Evolutionary conservation across 2,888 invertebrate genomes (phyloP), one percentile per base, ranked within the genome.

Genomic region (Imbricaverruca yamaguchii): DNA sequence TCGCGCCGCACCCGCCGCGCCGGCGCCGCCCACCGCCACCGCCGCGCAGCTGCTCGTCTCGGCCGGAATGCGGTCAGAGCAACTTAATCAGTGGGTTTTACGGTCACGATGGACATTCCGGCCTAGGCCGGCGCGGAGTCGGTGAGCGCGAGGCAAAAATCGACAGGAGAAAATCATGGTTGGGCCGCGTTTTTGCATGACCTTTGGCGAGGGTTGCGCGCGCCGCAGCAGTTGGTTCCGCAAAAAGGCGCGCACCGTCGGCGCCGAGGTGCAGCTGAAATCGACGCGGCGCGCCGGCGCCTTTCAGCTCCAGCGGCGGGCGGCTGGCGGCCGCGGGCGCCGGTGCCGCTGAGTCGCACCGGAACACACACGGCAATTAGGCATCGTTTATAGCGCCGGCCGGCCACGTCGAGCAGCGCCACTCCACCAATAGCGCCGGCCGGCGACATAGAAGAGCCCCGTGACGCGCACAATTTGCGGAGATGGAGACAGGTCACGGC

Each of bases 21-120:
- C 13, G 39, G 39, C 25, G 13, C 15, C 6, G 15, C 39, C 74
- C 11, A 18, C 53, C 74, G 74, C 39, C 39, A 4, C 39, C 39
- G 39, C 39, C 39, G 39, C 39, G 18, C 74, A 74, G 74, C 74
- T 74, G 74, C 53, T 13, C 74, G 18, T 11, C 25, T 25, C 69
- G 69, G 15, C 9, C 74, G 74, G 74, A 74, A 74, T 74, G 74
- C 74, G 55, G 53, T 12, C 74, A 53, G 39, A 39, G 55, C 74
- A 53, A 74, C 74, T 74, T 74, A 74, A 74, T 74, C 74, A 74
- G 23, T 23, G 74, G 74, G 74, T 21, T 74, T 53, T 53, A 55
- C 53, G 10, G 55, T 2, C 23, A 74, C 74, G 55, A 74, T 74
- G 55, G 55, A 18, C 55, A 74, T 21, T 21, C 55, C 74, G 74